Evolutionary conservation across 2,113 vertebrate species (phyloP), one percentile per base, ranked within the genome.

Genomic region (Asarcornis scutulata): DNA sequence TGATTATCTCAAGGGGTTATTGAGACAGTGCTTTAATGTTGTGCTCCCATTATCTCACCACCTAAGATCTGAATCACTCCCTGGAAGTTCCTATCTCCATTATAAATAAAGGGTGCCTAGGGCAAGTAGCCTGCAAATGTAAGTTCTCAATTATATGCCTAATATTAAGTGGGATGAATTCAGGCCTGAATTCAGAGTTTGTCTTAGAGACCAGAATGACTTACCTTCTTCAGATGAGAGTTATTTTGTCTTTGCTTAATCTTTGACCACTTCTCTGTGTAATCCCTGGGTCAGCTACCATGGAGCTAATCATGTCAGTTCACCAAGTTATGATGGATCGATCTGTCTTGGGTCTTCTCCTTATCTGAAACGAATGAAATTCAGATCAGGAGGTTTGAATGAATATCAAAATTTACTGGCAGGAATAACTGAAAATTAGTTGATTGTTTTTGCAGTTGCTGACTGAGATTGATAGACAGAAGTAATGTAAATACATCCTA

Each of bases 31-130:
- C 69, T 92, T 94, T 68, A 88, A 88, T 72, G 83, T n/a, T 88
- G 40, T 78, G 69, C 53, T 81, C 23, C 52, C 16, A 4, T 86
- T 96, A 96, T 94, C 73, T 88, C 64, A 78, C 32, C 60, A 88
- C 85, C 79, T 94, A 93, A 95, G 89, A 96, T 96, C 66, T 79
- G 66, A 95, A 92, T 93, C 91, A 11, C 15, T 86, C 38, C 34
- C 73, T 75, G 64, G 64, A 94, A 95, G 66, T 60, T 77, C 32
- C 73, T 81, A 60, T 93, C 77, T 93, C 73, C 38, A 31, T 53
- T 91, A 58, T 79, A 89, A 95, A 95, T 91, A 92, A 87, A 72
- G 16, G 34, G 67, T 86, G 81, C 91, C 86, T 60, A 60, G 48
- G 56, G 92, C 83, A 91, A 92, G 74, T 13, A 68, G 9, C 48